Percentiles rank a stretch among this genome's conserved stretches.
phyloP scores from a whole-genome alignment of 2,797 vertebrate species.

The Peromyscus eremicus region DNA sequence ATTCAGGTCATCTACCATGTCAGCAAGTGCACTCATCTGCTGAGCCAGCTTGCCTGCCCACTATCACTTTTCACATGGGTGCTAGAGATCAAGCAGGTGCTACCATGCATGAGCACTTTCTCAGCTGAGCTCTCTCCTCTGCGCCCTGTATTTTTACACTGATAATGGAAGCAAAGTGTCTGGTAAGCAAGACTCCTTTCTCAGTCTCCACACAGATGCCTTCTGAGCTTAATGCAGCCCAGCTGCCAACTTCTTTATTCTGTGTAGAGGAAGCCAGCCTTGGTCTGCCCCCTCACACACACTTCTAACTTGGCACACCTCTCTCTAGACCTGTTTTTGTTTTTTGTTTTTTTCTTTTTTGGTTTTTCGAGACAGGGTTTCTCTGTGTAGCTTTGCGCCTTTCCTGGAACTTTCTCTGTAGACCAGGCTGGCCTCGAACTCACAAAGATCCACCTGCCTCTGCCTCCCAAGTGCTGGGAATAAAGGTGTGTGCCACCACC shows the following conservation, averaged over 20 bases:
- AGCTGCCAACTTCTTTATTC: background rate
- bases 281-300: background rate
- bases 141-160: background rate
- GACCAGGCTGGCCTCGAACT: too few species aligned
- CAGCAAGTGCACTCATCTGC: background rate
- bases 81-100: background rate
- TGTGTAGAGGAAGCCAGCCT: background rate
- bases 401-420: too few species aligned
- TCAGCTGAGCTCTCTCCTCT: background rate
- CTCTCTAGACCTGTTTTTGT: background rate
- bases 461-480: too few species aligned
- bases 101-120: background rate
- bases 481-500: too few species aligned
- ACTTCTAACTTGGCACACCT: background rate
- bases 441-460: too few species aligned
- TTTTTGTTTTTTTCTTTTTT: background rate
- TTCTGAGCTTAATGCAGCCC: background rate
- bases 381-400: too few species aligned
- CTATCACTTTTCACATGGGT: background rate
- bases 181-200: background rate
- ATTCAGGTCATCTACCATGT: background rate
- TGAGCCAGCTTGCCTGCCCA: background rate
- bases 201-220: background rate
- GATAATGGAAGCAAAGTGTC: background rate
- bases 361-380: too few species aligned